These are phyloP conservation scores for Smutsia gigantea DNA, from an alignment of 2,797 vertebrate genomes.

Conservation along the genomic window DNA sequence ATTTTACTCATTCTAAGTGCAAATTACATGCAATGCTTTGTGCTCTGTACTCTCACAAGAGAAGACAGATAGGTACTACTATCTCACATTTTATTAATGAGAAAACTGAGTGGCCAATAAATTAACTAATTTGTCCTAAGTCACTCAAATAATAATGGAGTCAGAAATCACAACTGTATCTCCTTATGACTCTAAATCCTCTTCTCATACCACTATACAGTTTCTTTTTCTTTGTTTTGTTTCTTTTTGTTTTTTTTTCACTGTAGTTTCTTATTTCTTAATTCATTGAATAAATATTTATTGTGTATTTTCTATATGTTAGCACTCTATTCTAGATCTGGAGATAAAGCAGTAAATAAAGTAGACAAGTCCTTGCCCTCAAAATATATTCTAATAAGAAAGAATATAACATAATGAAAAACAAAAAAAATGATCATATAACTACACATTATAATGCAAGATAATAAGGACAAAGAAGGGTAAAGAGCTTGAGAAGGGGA, in stretches of 20 bases:
- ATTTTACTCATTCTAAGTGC: neutral
- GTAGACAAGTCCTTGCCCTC: neutral
- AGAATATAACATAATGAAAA: neutral
- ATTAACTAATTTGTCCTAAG: neutral
- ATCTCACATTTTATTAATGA: conserved; percentile 17
- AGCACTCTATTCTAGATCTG: neutral
- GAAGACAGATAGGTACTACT: neutral
- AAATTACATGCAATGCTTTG: neutral
- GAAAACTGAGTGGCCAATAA: neutral
- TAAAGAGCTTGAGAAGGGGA: neutral
- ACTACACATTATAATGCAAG: neutral
- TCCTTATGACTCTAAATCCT: neutral
- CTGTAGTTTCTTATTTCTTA: neutral
- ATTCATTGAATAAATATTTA: neutral
- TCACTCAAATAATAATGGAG: neutral
- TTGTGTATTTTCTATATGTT: neutral
- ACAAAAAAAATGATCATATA: neutral
- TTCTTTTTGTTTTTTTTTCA: neutral
- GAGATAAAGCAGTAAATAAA: neutral
- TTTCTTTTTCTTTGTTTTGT: neutral
- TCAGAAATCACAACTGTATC: neutral
- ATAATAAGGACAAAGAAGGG: neutral
- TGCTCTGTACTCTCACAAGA: neutral
- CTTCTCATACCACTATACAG: neutral
- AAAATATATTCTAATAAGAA: neutral